Conservation (phyloP, 2,113 vertebrate species). For the Uria lomvia region DNA sequence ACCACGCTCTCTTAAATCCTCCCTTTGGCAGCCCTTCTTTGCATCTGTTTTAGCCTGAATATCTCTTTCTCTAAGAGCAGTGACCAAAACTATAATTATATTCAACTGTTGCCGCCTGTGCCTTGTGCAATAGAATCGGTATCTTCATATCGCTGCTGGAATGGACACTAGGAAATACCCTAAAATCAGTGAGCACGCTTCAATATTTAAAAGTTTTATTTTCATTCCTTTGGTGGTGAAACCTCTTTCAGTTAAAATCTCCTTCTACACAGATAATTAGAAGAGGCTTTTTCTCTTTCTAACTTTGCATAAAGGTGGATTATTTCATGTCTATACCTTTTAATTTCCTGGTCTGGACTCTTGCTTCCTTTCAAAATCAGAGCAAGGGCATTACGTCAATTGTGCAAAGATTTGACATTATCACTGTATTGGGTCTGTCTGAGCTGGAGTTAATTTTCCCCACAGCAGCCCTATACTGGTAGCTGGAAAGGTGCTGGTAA, state of each 20-base stretch:
- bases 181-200: background rate
- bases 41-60: slow-evolving; percentile 32
- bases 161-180: background rate
- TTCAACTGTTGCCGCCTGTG: background rate
- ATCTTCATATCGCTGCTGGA: background rate
- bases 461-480: background rate
- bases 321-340: background rate
- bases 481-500: background rate
- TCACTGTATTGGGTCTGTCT: too few species aligned
- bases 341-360: background rate
- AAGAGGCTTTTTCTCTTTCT: background rate
- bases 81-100: slow-evolving; percentile 17
- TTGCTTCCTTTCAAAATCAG: background rate
- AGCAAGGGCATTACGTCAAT: background rate
- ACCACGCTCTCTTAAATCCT: background rate
- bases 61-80: background rate
- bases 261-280: background rate
- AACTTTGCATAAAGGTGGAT: background rate
- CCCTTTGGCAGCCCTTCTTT: slow-evolving; percentile 9
- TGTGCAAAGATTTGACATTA: background rate
- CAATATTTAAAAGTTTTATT: background rate
- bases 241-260: background rate
- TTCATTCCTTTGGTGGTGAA: background rate
- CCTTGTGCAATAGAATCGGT: background rate
- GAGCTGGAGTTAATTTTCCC: background rate